Base-by-base conservation (phyloP, 2,888 invertebrate genomes). In the Melinopterus prodromus region DNA sequence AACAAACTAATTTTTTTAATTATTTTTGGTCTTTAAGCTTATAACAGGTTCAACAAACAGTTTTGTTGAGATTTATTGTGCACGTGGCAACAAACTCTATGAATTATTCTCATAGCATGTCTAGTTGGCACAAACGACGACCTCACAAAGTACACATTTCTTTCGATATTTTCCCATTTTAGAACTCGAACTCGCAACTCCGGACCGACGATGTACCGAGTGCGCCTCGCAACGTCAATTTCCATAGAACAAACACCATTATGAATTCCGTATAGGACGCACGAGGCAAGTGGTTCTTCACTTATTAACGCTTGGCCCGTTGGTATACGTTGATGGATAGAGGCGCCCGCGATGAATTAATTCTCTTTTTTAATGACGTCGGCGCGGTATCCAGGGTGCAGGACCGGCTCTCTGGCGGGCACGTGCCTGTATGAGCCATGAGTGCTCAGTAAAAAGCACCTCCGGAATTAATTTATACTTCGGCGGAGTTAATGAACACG, bases 271-370 rank as follows among this genome's bases (percentile, higher is more conserved):
- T 53, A n/a, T n/a, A 53, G 53, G 53, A 53, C 53, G 53, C 7
- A 53, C 53, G 53, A 53, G 53, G 53, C 7, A 53, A 53, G 53
- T 53, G 53, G 9, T 53, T 53, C 53, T 53, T 53, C 9, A 53
- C 53, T 53, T 53, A 53, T 53, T 53, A 53, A 53, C 53, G 53
- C 53, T 53, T 53, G 53, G 53, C 53, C 53, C 53, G 53, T 53
- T 53, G 53, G 53, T 12, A 53, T 53, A 53, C 53, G 53, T 53
- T 53, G 53, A 53, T 53, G 53, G 53, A 53, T 53, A 53, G 53
- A 53, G 53, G 53, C 12, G 53, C 9, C 53, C 53, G 53, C 53
- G 53, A 53, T 53, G 12, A 53, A 53, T 53, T 53, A 53, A 53
- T 53, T 53, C 53, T 53, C 53, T 53, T 53, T 53, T 53, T 53